These are phyloP conservation scores for Halichoerus grypus DNA, from an alignment of 2,113 vertebrate genomes.

Conservation along the genomic window DNA sequence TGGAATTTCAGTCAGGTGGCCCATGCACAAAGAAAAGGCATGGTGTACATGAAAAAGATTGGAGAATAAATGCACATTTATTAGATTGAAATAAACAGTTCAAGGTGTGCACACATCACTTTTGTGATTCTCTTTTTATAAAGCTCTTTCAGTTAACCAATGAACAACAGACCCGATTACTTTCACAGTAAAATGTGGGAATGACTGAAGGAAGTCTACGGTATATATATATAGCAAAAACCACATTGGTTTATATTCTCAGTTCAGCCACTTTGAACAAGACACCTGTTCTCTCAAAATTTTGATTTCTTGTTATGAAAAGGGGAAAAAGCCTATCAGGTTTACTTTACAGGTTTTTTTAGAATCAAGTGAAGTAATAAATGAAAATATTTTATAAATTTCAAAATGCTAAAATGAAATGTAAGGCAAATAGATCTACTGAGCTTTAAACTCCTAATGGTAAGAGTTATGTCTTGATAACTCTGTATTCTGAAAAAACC, in stretches of 20 bases:
- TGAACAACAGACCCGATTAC: neutral
- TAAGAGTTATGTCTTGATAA: neutral
- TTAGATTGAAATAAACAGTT: neutral
- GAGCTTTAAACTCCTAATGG: neutral
- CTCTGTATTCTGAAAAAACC: neutral
- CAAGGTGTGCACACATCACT: neutral
- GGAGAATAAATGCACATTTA: neutral
- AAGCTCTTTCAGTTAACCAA: neutral
- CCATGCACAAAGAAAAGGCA: neutral
- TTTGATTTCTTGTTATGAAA: neutral
- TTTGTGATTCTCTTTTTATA: neutral
- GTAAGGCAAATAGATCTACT: neutral
- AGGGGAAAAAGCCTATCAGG: neutral
- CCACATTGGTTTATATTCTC: neutral
- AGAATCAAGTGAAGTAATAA: neutral
- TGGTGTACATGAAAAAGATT: neutral
- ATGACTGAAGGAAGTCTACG: neutral
- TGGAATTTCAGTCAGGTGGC: neutral
- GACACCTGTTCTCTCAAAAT: neutral
- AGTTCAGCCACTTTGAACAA: neutral
- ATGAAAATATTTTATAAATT: constrained; percentile 15
- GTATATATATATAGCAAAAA: neutral
- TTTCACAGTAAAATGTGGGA: neutral
- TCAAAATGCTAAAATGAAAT: neutral
- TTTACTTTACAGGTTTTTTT: neutral